phyloP scores from a whole-genome alignment of 2,797 vertebrate genomes.

The Fistularia commersonii region DNA sequence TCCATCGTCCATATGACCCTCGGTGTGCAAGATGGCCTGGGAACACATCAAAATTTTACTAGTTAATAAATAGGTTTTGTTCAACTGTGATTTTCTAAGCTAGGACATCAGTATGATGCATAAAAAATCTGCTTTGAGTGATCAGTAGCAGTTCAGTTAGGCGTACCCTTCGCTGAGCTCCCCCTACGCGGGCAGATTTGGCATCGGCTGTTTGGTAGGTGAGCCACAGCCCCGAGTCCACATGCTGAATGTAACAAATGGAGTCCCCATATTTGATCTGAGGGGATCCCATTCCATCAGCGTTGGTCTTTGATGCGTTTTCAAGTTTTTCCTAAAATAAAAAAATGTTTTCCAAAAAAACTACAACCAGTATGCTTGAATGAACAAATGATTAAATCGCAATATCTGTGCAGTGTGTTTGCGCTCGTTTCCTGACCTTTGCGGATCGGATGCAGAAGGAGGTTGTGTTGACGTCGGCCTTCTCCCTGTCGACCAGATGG shows the following conservation, averaged over 20 bases:
- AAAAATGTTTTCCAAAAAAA: conserved; percentile 8
- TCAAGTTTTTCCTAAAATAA: conserved; percentile 81
- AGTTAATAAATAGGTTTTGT: too few species aligned
- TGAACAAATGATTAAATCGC: neutral
- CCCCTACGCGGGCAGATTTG: conserved; percentile 81
- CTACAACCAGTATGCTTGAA: too few species aligned
- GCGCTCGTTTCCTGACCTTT: conserved; percentile 75
- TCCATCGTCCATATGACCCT: conserved; percentile 97
- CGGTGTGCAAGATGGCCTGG: conserved; percentile 90
- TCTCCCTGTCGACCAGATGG: conserved; percentile 84
- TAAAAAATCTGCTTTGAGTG: too few species aligned
- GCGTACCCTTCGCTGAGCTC: conserved; percentile 81
- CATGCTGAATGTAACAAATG: conserved; percentile 88
- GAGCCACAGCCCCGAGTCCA: conserved; percentile 89
- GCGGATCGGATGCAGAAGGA: conserved; percentile 90
- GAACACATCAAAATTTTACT: conserved; percentile 21
- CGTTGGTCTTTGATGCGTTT: conserved; percentile 72
- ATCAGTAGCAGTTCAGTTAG: neutral
- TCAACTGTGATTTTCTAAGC: neutral
- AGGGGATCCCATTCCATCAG: conserved; percentile 88
- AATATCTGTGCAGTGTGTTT: neutral
- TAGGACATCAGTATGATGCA: neutral
- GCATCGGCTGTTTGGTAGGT: conserved; percentile 87
- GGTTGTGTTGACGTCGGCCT: conserved; percentile 85
- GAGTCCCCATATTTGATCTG: conserved; percentile 97